These are phyloP conservation scores for Nemotelus nigrinus DNA, from an alignment of 2,888 invertebrate genomes.

Conservation along the genomic window DNA sequence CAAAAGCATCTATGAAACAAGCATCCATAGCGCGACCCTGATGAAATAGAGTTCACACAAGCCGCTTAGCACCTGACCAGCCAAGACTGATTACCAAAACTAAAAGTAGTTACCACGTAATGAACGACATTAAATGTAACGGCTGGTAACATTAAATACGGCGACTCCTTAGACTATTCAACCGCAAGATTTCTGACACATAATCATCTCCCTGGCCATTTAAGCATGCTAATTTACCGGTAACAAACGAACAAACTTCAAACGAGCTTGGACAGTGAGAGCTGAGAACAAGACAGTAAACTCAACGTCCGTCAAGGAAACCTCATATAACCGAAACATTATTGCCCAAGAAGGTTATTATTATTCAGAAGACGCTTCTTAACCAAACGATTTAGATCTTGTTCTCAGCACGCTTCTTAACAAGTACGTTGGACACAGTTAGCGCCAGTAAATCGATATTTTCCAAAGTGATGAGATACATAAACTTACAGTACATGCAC, in stretches of 20 bases:
- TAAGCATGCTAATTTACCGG: constrained; percentile 17
- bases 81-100: constrained; percentile 11
- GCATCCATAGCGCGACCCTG: no score
- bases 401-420: background rate
- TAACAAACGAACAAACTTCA: background rate
- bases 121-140: constrained; percentile 29
- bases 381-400: constrained; percentile 10
- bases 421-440: background rate
- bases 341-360: background rate
- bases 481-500: no score
- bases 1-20: no score
- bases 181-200: constrained; percentile 11
- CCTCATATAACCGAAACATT: background rate
- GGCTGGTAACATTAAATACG: constrained; percentile 7
- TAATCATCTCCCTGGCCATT: constrained; percentile 1
- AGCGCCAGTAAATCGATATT: constrained; percentile 11
- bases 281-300: no score
- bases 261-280: background rate
- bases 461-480: no score
- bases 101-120: constrained; percentile 22
- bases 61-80: background rate
- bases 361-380: constrained; percentile 8
- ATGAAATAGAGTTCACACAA: background rate
- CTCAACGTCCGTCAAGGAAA: background rate
- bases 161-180: background rate